phyloP scores from a whole-genome alignment of 2,113 vertebrate species.

The Neogobius melanostomus region DNA sequence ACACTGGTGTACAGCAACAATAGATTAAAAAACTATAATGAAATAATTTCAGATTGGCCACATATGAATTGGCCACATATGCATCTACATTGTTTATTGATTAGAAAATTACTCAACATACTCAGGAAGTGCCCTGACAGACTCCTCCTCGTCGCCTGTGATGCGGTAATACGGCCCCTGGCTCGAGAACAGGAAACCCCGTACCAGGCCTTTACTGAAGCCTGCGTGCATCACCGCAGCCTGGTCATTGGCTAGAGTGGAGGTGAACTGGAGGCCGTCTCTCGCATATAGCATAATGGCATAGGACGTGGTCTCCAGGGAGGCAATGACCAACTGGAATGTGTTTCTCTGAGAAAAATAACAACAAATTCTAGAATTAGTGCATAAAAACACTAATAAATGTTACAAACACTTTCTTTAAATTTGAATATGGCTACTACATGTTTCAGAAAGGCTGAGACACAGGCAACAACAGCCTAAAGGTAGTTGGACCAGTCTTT shows the following conservation, averaged over 20 bases:
- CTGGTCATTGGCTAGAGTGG: slow-evolving; percentile 67
- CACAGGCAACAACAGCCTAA: too few relatives aligned
- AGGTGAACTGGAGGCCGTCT: slow-evolving; percentile 83
- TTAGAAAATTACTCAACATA: slow-evolving; percentile 64
- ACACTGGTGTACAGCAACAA: too few relatives aligned
- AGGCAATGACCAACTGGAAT: slow-evolving; percentile 89
- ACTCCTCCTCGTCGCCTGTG: slow-evolving; percentile 77
- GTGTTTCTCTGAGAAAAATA: slow-evolving; percentile 86
- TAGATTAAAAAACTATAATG: too few relatives aligned
- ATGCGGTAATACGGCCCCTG: slow-evolving; percentile 82
- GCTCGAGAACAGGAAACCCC: slow-evolving; percentile 73
- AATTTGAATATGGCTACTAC: too few relatives aligned
- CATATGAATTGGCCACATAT: too few relatives aligned
- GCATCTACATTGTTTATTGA: too few relatives aligned
- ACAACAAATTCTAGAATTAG: slow-evolving; percentile 1
- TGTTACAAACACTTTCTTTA: too few relatives aligned
- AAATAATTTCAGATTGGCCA: too few relatives aligned
- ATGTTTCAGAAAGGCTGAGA: too few relatives aligned
- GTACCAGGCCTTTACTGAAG: slow-evolving; percentile 83
- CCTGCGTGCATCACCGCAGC: slow-evolving; percentile 76
- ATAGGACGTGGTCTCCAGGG: slow-evolving; percentile 81
- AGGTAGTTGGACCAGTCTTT: too few relatives aligned
- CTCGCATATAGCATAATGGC: slow-evolving; percentile 89
- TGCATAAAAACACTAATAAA: background rate
- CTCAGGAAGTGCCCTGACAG: slow-evolving; percentile 81